A percentile compares a stretch with the other conserved stretches of the same genome.
Conservation (phyloP, 2,797 vertebrate genomes). For the Spea hammondii region DNA sequence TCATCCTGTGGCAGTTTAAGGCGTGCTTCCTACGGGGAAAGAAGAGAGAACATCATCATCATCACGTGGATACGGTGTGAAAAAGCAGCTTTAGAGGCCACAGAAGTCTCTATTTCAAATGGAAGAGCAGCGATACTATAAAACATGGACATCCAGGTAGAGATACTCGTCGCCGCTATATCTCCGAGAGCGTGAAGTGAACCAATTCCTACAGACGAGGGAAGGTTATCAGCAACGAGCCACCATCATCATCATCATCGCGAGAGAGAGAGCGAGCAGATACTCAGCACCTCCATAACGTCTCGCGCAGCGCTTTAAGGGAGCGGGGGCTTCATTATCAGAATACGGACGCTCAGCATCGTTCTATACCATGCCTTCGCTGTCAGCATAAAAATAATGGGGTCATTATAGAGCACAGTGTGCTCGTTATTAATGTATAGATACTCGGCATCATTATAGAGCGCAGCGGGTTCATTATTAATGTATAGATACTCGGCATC, state of each 20-base stretch:
- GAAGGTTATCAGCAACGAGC: conserved; percentile 7
- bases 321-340: neutral
- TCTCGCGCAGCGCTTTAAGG: neutral
- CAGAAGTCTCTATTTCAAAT: too few relatives aligned
- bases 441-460: too few relatives aligned
- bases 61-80: neutral
- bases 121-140: too few relatives aligned
- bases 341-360: conserved; percentile 1
- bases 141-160: too few relatives aligned
- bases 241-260: conserved; percentile 16
- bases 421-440: too few relatives aligned
- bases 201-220: too few relatives aligned
- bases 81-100: too few relatives aligned
- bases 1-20: conserved; percentile 92
- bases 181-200: too few relatives aligned
- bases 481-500: too few relatives aligned
- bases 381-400: conserved; percentile 5
- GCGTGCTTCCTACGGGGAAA: conserved; percentile 83
- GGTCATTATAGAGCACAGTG: neutral
- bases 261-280: neutral
- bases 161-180: too few relatives aligned
- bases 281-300: neutral
- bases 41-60: conserved; percentile 32
- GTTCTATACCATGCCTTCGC: neutral
- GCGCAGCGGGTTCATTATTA: too few relatives aligned